phyloP scores from a whole-genome alignment of 1,140 invertebrate species.

The Ditylenchus dipsaci region DNA sequence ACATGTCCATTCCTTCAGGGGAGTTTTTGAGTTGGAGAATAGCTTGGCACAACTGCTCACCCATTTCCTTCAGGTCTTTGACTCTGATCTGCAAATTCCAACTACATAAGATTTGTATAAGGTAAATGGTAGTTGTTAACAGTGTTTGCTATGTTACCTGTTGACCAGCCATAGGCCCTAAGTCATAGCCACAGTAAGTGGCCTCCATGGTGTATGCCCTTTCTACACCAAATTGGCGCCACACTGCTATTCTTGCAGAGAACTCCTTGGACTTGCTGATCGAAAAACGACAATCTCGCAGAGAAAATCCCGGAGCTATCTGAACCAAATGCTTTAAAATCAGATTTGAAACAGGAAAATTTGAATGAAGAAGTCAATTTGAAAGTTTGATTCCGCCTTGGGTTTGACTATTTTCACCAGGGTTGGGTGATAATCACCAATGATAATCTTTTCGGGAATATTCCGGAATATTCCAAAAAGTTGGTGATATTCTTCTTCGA shows the following conservation, averaged over 20 bases:
- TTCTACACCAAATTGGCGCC: slow-evolving; percentile 73
- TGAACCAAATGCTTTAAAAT: slow-evolving; percentile 64
- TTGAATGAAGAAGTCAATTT: slow-evolving; percentile 11
- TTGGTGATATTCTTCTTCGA: too few species aligned
- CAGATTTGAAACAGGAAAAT: not conserved
- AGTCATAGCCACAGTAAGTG: slow-evolving; percentile 77
- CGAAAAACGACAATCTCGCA: slow-evolving; percentile 72
- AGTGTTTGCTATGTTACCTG: slow-evolving; percentile 30
- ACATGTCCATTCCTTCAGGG: not conserved
- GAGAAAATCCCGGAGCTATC: slow-evolving; percentile 69
- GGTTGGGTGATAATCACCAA: too few species aligned
- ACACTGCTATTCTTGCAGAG: slow-evolving; percentile 77
- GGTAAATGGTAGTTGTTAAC: too few species aligned
- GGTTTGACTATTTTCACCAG: slow-evolving; percentile 48
- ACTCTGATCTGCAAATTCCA: slow-evolving; percentile 27
- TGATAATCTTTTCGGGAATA: too few species aligned
- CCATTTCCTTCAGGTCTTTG: slow-evolving; percentile 33
- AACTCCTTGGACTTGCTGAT: slow-evolving; percentile 75
- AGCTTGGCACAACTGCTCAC: slow-evolving; percentile 19
- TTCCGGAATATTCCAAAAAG: too few species aligned
- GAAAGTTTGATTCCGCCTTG: not conserved
- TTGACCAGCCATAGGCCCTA: slow-evolving; percentile 68
- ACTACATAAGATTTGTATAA: not conserved
- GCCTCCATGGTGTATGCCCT: slow-evolving; percentile 80
- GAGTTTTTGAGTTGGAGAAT: slow-evolving; percentile 7